These are phyloP conservation scores for Amazona vittata DNA, from an alignment of 2,113 vertebrate species.

Conservation along the genomic window DNA sequence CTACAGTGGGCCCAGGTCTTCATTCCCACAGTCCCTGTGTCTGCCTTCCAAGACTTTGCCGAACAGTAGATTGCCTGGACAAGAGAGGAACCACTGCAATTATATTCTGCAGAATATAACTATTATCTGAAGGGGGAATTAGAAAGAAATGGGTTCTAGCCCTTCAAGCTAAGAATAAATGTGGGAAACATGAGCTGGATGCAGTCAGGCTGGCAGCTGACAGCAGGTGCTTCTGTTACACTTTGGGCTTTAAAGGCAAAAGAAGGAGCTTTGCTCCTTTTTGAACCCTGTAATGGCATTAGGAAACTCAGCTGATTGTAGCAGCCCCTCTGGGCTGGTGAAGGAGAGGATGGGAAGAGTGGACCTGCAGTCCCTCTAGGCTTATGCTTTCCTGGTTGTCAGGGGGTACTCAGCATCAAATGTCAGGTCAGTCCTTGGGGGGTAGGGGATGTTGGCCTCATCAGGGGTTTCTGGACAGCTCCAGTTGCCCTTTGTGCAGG, in stretches of 20 bases:
- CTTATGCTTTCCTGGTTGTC: not conserved
- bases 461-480: not conserved
- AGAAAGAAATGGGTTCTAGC: not conserved
- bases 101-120: not conserved
- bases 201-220: not conserved
- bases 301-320: not conserved
- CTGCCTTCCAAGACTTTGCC: not conserved
- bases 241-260: not conserved
- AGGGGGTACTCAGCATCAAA: not conserved
- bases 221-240: not conserved
- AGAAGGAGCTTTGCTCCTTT: not conserved
- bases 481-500: not conserved
- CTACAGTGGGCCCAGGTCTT: too few species aligned
- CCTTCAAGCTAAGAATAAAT: not conserved
- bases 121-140: not conserved
- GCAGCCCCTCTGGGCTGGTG: not conserved
- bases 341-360: not conserved
- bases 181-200: not conserved
- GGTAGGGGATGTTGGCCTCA: fast-evolving
- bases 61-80: not conserved
- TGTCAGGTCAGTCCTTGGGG: not conserved
- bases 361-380: not conserved
- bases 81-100: not conserved
- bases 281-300: not conserved
- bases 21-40: too few species aligned